Conservation (phyloP, 2,888 invertebrate genomes). For the Macaria notata region DNA sequence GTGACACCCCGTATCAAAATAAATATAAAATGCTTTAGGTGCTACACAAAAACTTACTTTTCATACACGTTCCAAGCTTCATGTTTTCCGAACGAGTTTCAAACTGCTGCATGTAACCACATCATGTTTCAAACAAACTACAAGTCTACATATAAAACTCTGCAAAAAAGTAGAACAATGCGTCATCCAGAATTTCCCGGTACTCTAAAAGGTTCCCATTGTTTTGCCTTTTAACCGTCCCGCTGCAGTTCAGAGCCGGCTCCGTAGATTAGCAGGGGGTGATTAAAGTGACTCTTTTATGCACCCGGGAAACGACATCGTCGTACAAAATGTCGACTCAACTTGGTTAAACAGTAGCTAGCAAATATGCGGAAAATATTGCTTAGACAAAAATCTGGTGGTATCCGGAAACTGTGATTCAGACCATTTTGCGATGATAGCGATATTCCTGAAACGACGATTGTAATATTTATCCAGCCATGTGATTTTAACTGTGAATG, state of each 20-base stretch:
- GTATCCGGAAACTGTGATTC: no score
- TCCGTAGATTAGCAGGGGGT: slow-evolving; percentile 41
- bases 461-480: no score
- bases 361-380: neutral
- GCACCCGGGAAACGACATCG: slow-evolving; percentile 1
- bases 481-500: no score
- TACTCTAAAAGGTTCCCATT: slow-evolving; percentile 48
- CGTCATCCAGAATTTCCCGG: slow-evolving; percentile 42
- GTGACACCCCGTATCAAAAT: no score
- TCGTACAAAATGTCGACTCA: neutral
- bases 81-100: no score
- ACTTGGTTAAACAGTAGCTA: slow-evolving; percentile 1
- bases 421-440: neutral
- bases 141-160: neutral
- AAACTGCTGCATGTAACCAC: no score
- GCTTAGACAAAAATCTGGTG: neutral
- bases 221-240: slow-evolving; percentile 42
- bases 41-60: no score
- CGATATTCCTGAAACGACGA: neutral
- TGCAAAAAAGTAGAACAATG: slow-evolving; percentile 46
- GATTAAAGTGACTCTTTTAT: slow-evolving; percentile 31
- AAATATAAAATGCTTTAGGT: no score
- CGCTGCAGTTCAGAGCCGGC: slow-evolving; percentile 40
- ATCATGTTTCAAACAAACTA: no score
- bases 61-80: no score